Evolutionary conservation across 2,113 vertebrate species (phyloP), one percentile per base, ranked within the genome.

Genomic region (Tyrannus savana): DNA sequence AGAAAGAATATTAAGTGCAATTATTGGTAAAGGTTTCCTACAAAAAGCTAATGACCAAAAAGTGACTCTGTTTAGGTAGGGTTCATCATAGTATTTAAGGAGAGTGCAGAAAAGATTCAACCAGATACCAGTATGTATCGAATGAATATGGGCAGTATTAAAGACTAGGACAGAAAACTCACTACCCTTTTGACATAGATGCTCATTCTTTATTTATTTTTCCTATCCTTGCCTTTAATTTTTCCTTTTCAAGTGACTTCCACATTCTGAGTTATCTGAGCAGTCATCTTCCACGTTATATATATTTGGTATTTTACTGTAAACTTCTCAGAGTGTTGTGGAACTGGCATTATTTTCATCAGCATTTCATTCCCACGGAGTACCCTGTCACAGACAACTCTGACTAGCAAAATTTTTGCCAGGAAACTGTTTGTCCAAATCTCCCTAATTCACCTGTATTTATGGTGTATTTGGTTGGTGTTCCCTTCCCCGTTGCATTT

Each of bases 401-500:
- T n/a, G 14, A 31, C 31, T 73, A 73, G 58, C 14, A 84, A n/a
- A 49, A 72, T 30, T 30, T 41, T 52, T 63, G 11, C n/a, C 46
- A 17, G 24, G 47, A 82, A 78, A 30, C 12, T 41, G 7, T 50
- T 84, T 56, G 56, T 58, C 27, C 60, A 33, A 42, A 42, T 52
- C 19, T 64, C n/a, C 24, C 44, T 31, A 68, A 50, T 71, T 67
- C 37, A 41, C 22, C 6, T 1, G 1, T 39, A 9, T 33, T 53
- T 63, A 42, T 11, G 16, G 10, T 39, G 47, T 74, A 30, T 30
- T 63, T 63, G 5, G 25, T 44, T 44, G 31, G 12, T 58, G 12
- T 16, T 7, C 33, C 24, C 72, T 17, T 11, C 6, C 1, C 1
- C 6, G 4, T 17, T 8, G 2, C 13, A 6, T 71, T 75, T 71